Conservation (phyloP, 2,797 vertebrate species). For the Tinamus major region DNA sequence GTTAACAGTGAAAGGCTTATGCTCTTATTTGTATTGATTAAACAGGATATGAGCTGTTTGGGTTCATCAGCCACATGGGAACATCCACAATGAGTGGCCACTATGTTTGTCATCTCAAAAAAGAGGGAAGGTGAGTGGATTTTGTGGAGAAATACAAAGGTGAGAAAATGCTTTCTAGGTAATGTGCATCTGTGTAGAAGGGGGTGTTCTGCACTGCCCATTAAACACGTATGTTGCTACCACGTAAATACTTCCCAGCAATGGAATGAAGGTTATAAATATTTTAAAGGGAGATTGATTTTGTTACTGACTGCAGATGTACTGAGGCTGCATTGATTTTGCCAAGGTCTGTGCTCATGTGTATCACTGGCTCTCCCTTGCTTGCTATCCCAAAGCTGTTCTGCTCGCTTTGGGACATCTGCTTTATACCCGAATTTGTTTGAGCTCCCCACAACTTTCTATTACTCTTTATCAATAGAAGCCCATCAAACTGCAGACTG, state of each 20-base stretch:
- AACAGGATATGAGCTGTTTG: conserved; percentile 94
- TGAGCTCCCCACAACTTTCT: neutral
- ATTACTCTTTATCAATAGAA: neutral
- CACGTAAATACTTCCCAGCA: neutral
- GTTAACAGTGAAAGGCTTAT: neutral
- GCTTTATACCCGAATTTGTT: neutral
- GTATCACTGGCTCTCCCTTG: neutral
- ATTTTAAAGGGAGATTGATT: neutral
- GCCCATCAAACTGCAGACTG: neutral
- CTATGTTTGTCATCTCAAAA: conserved; percentile 97
- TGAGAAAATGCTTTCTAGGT: neutral
- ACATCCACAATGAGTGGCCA: conserved; percentile 98
- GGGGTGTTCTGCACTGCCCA: neutral
- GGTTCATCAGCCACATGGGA: conserved; percentile 99
- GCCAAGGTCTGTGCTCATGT: neutral
- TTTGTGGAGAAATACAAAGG: neutral
- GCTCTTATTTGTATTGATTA: conserved; percentile 45
- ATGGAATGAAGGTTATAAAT: neutral
- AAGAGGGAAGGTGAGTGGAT: conserved; percentile 92
- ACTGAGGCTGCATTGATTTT: neutral
- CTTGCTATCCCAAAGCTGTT: neutral
- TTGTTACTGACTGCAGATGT: neutral
- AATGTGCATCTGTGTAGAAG: neutral
- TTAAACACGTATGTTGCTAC: accelerated
- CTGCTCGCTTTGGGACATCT: accelerated